Percentiles rank a stretch among this genome's conserved stretches.
These are phyloP conservation scores for Leptatherina wallacei DNA, from an alignment of 2,797 vertebrate species.

Conservation along the genomic window DNA sequence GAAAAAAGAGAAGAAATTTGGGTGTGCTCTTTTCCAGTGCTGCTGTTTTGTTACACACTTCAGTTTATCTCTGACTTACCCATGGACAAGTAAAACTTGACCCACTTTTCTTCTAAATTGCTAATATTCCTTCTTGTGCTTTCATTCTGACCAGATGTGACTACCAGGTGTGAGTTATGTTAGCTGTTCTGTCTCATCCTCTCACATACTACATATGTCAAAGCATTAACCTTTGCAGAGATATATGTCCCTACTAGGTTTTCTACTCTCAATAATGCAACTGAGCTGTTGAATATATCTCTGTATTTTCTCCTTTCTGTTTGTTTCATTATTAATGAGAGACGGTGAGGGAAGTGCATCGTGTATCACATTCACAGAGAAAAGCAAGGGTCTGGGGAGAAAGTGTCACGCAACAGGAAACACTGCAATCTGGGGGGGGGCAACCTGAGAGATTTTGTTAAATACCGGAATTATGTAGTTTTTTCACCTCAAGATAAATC, in stretches of 20 bases:
- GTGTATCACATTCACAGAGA: constrained; percentile 74
- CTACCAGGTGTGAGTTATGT: background rate
- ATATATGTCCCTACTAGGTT: constrained; percentile 11
- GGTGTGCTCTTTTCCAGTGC: constrained; percentile 6
- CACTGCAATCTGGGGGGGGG: constrained; percentile 60
- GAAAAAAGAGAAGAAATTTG: constrained; percentile 5
- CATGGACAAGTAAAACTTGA: background rate
- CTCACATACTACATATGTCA: background rate
- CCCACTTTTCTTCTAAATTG: background rate
- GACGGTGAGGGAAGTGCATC: constrained; percentile 59
- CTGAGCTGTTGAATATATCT: constrained; percentile 56
- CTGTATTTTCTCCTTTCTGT: constrained; percentile 62
- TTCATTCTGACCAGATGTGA: background rate
- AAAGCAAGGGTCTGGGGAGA: constrained; percentile 36
- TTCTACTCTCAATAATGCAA: constrained; percentile 37
- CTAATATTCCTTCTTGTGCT: background rate
- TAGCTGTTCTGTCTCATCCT: background rate
- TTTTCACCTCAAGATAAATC: constrained; percentile 18
- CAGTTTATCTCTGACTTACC: constrained; percentile 1
- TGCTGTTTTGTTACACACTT: constrained; percentile 5
- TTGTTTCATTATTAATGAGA: constrained; percentile 81
- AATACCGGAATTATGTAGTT: constrained; percentile 29
- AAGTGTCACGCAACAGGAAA: constrained; percentile 68
- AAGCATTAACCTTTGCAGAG: constrained; percentile 33
- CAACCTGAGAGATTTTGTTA: constrained; percentile 51